These are phyloP conservation scores for Rotaria socialis DNA, from an alignment of 2,888 invertebrate genomes.

Conservation along the genomic window DNA sequence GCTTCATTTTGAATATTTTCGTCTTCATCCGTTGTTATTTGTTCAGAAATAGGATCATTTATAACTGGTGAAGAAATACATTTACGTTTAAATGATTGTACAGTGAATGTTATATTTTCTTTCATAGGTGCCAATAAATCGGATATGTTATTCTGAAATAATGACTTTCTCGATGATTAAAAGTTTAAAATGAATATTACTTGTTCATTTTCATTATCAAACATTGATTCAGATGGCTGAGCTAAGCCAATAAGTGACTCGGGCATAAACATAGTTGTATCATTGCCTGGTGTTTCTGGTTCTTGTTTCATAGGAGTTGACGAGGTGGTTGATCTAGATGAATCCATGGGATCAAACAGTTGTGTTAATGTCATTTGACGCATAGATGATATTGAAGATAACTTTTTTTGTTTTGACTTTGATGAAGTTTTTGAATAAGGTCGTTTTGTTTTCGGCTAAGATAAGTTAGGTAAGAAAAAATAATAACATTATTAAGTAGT, in stretches of 20 bases:
- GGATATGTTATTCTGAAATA: background rate
- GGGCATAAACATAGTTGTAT: background rate
- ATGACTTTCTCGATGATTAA: background rate
- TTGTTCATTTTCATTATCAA: background rate
- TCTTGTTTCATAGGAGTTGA: background rate
- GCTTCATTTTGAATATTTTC: background rate
- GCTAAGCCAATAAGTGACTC: background rate
- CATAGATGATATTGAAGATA: background rate
- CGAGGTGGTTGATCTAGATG: background rate
- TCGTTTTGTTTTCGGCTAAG: background rate
- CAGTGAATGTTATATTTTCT: background rate
- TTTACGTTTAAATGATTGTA: background rate
- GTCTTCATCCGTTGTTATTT: background rate
- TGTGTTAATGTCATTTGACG: conserved; percentile 25
- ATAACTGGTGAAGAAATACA: background rate
- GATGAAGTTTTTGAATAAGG: background rate
- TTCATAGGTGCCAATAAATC: background rate
- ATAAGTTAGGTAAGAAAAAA: background rate
- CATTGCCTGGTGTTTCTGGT: background rate
- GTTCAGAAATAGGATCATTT: background rate
- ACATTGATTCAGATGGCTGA: background rate
- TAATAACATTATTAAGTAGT: background rate
- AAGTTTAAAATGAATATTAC: background rate
- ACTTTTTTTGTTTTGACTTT: background rate
- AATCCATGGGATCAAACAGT: background rate